Evolutionary conservation across 2,888 invertebrate species (phyloP), one percentile per base, ranked within the genome.

Genomic region (Ophion costatus): DNA sequence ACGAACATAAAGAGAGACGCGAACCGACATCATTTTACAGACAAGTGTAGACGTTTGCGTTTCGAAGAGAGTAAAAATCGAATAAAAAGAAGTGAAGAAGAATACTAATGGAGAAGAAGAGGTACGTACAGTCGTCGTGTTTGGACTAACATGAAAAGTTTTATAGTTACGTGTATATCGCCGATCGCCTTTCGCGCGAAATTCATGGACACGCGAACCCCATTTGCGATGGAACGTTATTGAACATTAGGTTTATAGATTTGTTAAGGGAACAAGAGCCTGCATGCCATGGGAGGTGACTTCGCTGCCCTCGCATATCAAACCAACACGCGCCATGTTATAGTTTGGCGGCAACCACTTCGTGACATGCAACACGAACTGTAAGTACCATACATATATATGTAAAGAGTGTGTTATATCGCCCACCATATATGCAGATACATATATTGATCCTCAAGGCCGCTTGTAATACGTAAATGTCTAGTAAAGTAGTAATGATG

Each of bases 171-270:
- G 33, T 24, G 56, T 76, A 56, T 20, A 77, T 42, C 24, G 45
- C 20, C 42, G 66, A 22, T 69, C 69, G 59, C 59, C 69, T 57
- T 38, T 77, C n/a, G 59, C 45, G 77, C 69, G 6, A 77, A 77
- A 77, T 69, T 77, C 69, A 69, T 77, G 88, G 88, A 89, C 90
- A 90, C 90, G 90, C 90, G 88, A 90, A 81, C 87, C 82, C 77
- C 84, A 78, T 88, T 88, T 81, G 86, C 86, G 84, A 82, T 87
- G 87, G 88, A 84, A 89, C 87, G 89, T 90, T 90, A 90, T 90
- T 87, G 90, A 88, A 89, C 90, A 89, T 90, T 88, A 89, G 88
- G 89, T 88, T 90, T 89, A 90, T 90, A 90, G 90, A 90, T 90
- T 90, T 89, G 80, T 73, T 81, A 84, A 76, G 77, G 67, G 76